Base-by-base conservation (phyloP, 2,113 vertebrate genomes). In the Geococcyx californianus region DNA sequence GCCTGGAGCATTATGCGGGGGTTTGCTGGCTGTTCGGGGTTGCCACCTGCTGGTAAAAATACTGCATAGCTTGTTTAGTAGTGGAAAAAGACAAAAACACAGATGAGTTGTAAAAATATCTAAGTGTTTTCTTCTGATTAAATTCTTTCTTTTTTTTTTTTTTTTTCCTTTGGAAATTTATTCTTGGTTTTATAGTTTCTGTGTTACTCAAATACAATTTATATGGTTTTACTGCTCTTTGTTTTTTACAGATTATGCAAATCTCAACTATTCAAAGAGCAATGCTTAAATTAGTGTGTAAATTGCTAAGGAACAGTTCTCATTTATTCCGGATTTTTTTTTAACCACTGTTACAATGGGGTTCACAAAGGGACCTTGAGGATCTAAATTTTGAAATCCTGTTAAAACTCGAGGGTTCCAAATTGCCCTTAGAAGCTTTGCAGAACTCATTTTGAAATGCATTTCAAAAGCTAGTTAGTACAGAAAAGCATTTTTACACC, bases 31-130 rank as follows among this genome's bases (percentile, higher is more conserved):
- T 93, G 80, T 34, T 58, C 44, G 58, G 42, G 17, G 21, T 90
- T 94, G 96, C 97, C 97, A 97, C 67, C 97, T 98, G 81, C 92
- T 95, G 98, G 97, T 68, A n/a, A 66, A 42, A 89, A 4, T 18
- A 14, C 10, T 7, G 24, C 33, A 45, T 13, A 38, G 40, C 40
- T 13, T 36, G 31, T 42, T 7, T 54, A 21, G 33, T 31, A 1
- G 0, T 11, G n/a, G 11, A 23, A 33, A 13, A 24, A 28, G 5
- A 2, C 0, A 0, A 6, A 14, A 47, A 33, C 14, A 21, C 5
- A 25, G 18, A 33, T 5, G 26, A 52, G 4, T 23, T 5, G 38
- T 52, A 63, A 10, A 76, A 69, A 6, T 33, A 4, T 5, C 4
- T 1, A 12, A 16, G 3, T 13, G 2, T 5, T 31, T 47, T 62